Base-by-base conservation (phyloP, 2,797 vertebrate genomes). In the Mus spretus region DNA sequence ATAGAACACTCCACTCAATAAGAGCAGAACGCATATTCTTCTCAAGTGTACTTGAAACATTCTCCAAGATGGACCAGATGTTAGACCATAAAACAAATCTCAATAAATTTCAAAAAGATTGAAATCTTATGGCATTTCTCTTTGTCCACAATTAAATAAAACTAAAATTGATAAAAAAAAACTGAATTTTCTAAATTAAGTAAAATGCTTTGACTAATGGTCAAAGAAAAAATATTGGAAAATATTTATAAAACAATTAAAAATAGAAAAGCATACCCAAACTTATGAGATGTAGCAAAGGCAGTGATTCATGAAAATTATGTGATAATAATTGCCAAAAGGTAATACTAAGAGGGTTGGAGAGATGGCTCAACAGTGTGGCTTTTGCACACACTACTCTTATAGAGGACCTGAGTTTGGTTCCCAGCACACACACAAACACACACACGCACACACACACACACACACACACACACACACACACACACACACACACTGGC, bases 51-150 rank as follows among this genome's bases (percentile, higher is more conserved):
- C 57, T 92, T 86, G 72, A 82, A 85, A 78, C 59, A 67, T 78
- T 85, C 81, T 85, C 72, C 59, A 92, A 75, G 72, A 92, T 86
- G 19, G 59, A 50, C 72, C 91, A 92, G 91, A 92, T 92, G 72
- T 92, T 92, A 92, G 67, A 75, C 81, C 55, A 92, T 92, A 67
- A 92, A 53, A 85, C 34, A 92, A 67, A 75, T 77, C 72, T 85
- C 55, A 92, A 92, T 85, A 92, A 92, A 85, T 92, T 85, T 78
- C 81, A 77, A 92, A 63, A 63, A 92, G 70, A 77, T 55, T 77
- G 40, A 92, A 85, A 85, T 92, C 57, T 85, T 85, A 92, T 53
- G 47, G 44, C 40, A 90, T 86, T 26, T 55, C 26, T 65, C 70
- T 85, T 63, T 65, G 57, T 78, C 47, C 19, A 24, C 82, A 92